phyloP scores from a whole-genome alignment of 2,113 vertebrate genomes.

The Sphyrna mokarran region DNA sequence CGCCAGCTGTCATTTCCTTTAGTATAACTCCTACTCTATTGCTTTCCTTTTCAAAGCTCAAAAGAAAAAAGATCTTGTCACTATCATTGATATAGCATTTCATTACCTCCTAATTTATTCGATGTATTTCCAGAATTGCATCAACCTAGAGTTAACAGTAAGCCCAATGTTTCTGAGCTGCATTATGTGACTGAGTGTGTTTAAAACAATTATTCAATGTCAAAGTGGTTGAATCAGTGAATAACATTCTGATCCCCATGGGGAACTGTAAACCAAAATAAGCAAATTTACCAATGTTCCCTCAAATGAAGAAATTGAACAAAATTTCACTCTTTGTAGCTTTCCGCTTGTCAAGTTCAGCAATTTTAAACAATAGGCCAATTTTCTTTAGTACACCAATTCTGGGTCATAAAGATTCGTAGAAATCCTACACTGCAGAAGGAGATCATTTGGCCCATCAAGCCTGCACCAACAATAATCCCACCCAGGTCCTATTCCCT shows the following conservation, averaged over 20 bases:
- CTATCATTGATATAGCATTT: background rate
- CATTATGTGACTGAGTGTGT: background rate
- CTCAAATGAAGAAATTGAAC: background rate
- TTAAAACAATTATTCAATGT: background rate
- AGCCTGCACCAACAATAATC: no score
- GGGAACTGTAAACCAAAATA: background rate
- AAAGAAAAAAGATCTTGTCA: background rate
- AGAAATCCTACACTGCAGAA: no score
- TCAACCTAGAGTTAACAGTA: background rate
- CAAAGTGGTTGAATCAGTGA: background rate
- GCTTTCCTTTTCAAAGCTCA: background rate
- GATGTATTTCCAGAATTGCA: background rate
- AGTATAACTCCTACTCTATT: background rate
- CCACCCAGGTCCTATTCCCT: no score
- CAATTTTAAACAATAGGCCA: no score
- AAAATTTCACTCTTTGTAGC: background rate
- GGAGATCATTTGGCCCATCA: no score
- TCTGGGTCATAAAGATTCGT: no score
- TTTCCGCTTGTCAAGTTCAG: background rate
- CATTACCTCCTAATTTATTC: background rate
- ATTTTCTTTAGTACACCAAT: no score
- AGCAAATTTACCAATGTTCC: background rate
- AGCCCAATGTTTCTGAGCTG: background rate
- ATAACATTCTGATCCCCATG: background rate
- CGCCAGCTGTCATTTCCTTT: background rate